Conservation (phyloP, 2,888 invertebrate genomes). For the Hydropsyche betteni region DNA sequence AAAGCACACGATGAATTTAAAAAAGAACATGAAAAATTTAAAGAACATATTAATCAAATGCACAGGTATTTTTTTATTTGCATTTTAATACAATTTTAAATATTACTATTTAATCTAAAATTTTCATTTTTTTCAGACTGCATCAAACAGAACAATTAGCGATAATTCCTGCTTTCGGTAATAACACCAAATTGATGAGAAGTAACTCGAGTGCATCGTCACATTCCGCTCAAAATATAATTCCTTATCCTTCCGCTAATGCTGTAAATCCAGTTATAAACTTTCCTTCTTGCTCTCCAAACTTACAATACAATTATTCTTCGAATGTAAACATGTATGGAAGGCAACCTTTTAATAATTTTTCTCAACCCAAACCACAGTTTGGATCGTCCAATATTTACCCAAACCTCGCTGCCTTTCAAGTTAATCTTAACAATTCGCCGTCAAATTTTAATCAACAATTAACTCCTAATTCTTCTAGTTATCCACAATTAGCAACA, state of each 20-base stretch:
- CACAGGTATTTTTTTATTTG: constrained; percentile 57
- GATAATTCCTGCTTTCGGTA: constrained; percentile 50
- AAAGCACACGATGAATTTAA: constrained; percentile 64
- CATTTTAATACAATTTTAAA: neutral
- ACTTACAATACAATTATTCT: neutral
- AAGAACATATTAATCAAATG: constrained; percentile 69
- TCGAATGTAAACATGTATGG: neutral
- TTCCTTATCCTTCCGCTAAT: constrained; percentile 36
- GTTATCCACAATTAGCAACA: constrained; percentile 42
- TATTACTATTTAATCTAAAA: neutral
- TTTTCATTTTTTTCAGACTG: constrained; percentile 57
- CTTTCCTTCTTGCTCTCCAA: constrained; percentile 34
- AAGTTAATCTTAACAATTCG: constrained; percentile 24
- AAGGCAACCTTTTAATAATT: neutral
- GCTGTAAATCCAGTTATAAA: constrained; percentile 46
- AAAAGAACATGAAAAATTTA: constrained; percentile 65
- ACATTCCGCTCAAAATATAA: constrained; percentile 42
- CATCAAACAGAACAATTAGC: constrained; percentile 62
- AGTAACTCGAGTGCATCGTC: constrained; percentile 46
- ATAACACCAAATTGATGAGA: constrained; percentile 39
- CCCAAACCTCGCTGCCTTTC: constrained; percentile 1
- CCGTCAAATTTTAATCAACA: neutral
- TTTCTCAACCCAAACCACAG: neutral
- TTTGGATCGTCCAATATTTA: constrained; percentile 2
- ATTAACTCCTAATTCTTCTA: constrained; percentile 34